phyloP scores from a whole-genome alignment of 1,140 invertebrate genomes.

The Rhopalosiphum padi region DNA sequence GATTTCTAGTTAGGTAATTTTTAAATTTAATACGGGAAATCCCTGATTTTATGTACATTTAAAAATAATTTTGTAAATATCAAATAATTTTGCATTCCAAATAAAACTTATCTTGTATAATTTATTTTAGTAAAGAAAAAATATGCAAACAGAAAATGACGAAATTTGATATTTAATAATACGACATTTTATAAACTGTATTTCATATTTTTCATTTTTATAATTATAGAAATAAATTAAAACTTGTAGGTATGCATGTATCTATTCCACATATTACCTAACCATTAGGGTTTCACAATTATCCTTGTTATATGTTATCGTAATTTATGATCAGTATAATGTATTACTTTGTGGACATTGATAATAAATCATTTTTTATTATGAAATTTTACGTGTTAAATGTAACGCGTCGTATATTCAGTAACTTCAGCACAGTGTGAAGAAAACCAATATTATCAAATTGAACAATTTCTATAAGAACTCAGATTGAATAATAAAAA shows the following conservation, averaged over 20 bases:
- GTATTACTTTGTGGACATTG: background rate
- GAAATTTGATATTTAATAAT: background rate
- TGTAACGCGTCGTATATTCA: background rate
- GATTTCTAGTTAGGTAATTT: background rate
- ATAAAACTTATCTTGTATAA: too few relatives aligned
- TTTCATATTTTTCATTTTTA: background rate
- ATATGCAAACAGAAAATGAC: background rate
- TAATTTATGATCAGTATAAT: background rate
- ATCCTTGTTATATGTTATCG: background rate
- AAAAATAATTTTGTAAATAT: background rate
- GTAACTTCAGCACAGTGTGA: background rate
- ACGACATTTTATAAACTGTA: background rate
- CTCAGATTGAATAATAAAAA: background rate
- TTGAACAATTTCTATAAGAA: background rate
- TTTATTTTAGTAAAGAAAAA: background rate
- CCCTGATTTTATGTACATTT: background rate
- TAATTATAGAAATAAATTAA: background rate
- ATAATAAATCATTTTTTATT: background rate
- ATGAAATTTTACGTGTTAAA: background rate
- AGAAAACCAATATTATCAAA: constrained; percentile 2
- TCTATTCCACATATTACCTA: background rate
- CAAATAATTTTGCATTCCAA: background rate
- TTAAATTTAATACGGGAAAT: background rate
- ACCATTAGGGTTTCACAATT: background rate
- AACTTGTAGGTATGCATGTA: background rate